A percentile compares a stretch with the other conserved stretches of the same genome.
These are phyloP conservation scores for Plebejus anna DNA, from an alignment of 2,888 invertebrate species.

Conservation along the genomic window DNA sequence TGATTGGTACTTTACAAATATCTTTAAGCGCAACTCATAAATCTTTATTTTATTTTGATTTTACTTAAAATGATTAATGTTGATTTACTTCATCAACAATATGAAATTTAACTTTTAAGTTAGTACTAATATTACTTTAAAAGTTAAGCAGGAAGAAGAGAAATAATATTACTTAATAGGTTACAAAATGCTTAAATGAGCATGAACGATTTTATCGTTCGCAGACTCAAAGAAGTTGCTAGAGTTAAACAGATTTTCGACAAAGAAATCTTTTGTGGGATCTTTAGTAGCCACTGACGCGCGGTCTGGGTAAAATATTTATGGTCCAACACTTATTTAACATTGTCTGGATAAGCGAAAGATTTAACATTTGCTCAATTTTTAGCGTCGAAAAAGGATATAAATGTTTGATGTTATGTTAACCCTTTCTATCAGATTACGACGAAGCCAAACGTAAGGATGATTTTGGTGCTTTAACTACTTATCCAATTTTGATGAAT, in stretches of 20 bases:
- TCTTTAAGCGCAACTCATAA: too few species aligned
- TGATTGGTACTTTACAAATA: too few species aligned
- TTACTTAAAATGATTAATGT: too few species aligned
- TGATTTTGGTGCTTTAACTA: too few species aligned
- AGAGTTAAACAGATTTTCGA: conserved; percentile 23
- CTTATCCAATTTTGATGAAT: neutral
- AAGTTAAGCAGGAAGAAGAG: neutral
- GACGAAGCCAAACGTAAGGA: neutral
- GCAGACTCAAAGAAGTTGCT: conserved; percentile 5
- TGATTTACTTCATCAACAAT: too few species aligned
- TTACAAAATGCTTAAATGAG: conserved; percentile 13
- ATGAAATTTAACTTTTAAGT: too few species aligned
- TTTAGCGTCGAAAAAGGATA: neutral
- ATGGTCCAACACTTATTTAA: conserved; percentile 23
- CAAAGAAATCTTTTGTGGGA: conserved; percentile 27
- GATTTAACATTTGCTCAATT: neutral
- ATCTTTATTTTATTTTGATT: too few species aligned
- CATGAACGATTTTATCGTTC: conserved; percentile 21
- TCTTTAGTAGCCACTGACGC: conserved; percentile 22
- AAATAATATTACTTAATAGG: neutral
- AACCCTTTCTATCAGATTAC: neutral
- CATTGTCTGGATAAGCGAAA: conserved; percentile 1
- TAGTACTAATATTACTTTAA: neutral
- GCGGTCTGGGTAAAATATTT: conserved; percentile 13
- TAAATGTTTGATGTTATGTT: neutral